Base-by-base conservation (phyloP, 2,113 vertebrate species). In the Syrrhaptes paradoxus region DNA sequence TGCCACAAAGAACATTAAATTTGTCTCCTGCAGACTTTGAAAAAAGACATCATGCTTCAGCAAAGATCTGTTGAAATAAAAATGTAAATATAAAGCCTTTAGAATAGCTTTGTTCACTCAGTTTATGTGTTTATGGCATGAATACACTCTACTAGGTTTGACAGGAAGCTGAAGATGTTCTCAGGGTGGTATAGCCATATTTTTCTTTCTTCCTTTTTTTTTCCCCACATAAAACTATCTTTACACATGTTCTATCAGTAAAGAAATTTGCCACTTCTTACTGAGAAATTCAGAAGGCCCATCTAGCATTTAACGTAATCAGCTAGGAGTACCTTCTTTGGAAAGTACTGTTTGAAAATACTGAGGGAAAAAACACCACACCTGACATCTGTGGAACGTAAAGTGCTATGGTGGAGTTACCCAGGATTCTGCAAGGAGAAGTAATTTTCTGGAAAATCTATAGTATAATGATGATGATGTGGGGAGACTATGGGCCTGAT, bases 221-320 rank as follows among this genome's bases (percentile, higher is more conserved):
- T 15, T 7, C 1, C 3, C 10, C 8, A 5, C 3, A 2, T n/a
- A 9, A 58, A 68, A 52, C 10, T 67, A 11, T 70, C 21, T 11
- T 63, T 55, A 7, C 2, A 55, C 75, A 71, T 74, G 4, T 68
- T 81, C 55, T 63, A 24, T 55, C 38, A 38, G 4, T 55, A 59
- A 10, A 58, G 28, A 66, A 85, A 9, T 34, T 54, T 67, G 18
- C 5, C 83, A 2, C 17, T 20, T 75, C 49, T n/a, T 74, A 31
- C 14, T 41, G 70, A 71, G 25, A 88, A 68, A 77, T 34, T 8
- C 28, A 49, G 46, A 54, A 49, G 38, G 26, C 9, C 70, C 26
- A 83, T 36, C 10, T 49, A 63, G 22, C 13, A 46, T 36, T 79
- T 34, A 65, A 34, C 11, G 24, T 51, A 51, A 26, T 41, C 41